These are phyloP conservation scores for Colletes gigas DNA, from an alignment of 1,140 invertebrate genomes.

Conservation along the genomic window DNA sequence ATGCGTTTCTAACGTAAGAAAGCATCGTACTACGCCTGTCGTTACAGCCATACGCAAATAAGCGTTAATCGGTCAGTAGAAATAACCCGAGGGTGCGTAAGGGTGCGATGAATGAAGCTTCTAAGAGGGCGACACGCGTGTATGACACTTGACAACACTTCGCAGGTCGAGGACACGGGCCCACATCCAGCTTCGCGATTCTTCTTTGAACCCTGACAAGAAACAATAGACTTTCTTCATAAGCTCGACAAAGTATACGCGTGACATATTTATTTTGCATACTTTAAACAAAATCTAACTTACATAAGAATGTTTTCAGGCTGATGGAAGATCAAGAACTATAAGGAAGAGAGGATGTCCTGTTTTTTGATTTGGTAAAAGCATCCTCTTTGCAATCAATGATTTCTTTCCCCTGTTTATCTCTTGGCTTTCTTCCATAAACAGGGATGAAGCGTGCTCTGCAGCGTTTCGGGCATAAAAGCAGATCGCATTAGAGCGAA, in stretches of 20 bases:
- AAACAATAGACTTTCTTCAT: background rate
- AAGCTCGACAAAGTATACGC: too few species aligned
- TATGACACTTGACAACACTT: conserved; percentile 18
- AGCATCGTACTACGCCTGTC: background rate
- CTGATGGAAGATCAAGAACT: too few species aligned
- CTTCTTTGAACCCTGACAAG: too few species aligned
- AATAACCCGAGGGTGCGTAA: conserved; percentile 39
- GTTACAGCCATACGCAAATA: background rate
- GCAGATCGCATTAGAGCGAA: background rate
- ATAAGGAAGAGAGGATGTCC: too few species aligned
- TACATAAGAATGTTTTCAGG: too few species aligned
- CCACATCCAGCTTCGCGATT: background rate
- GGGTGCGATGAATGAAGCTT: conserved; percentile 31
- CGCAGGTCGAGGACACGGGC: background rate
- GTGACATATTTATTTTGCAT: too few species aligned
- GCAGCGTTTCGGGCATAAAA: background rate
- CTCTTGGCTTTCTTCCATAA: background rate
- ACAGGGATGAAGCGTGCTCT: background rate
- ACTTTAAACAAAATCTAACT: too few species aligned
- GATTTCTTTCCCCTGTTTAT: background rate
- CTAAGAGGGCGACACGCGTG: conserved; percentile 17
- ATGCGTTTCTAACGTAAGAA: conserved; percentile 15
- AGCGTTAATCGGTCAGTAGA: conserved; percentile 47
- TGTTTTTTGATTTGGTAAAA: background rate
- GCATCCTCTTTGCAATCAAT: too few species aligned